Percentiles rank a stretch among this genome's conserved stretches.
Conservation (phyloP, 2,888 invertebrate genomes). For the Adineta ricciae region DNA sequence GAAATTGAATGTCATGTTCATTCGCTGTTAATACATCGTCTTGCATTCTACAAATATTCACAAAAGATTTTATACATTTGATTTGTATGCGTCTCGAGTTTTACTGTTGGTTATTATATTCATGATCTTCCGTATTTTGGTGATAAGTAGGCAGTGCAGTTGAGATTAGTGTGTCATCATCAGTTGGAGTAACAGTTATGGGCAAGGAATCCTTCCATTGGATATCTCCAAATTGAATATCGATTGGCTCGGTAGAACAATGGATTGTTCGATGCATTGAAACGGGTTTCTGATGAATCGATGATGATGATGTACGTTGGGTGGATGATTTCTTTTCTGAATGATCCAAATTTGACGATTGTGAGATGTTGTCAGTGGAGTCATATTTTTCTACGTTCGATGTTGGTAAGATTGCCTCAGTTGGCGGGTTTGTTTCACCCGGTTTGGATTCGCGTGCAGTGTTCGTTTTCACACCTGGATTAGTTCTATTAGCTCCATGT, state of each 20-base stretch:
- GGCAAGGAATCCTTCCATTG: neutral
- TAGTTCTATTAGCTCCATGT: neutral
- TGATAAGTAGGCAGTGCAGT: neutral
- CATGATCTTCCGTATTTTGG: neutral
- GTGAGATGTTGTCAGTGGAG: neutral
- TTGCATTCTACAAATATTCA: neutral
- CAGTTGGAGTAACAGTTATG: neutral
- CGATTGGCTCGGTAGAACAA: neutral
- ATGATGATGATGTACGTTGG: neutral
- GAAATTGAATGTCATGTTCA: neutral
- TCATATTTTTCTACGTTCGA: neutral
- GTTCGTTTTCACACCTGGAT: neutral
- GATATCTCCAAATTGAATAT: conserved; percentile 6
- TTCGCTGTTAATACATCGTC: neutral
- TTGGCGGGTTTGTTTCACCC: neutral
- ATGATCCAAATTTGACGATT: neutral
- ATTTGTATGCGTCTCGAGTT: neutral
- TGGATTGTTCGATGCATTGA: neutral
- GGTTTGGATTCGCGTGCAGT: neutral
- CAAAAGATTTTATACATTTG: neutral
- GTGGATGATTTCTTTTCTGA: neutral
- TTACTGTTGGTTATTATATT: neutral
- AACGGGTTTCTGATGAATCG: neutral
- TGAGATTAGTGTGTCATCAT: neutral
- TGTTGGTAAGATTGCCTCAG: neutral